phyloP scores from a whole-genome alignment of 2,797 vertebrate species.

The Mormyrus hasselquistii region DNA sequence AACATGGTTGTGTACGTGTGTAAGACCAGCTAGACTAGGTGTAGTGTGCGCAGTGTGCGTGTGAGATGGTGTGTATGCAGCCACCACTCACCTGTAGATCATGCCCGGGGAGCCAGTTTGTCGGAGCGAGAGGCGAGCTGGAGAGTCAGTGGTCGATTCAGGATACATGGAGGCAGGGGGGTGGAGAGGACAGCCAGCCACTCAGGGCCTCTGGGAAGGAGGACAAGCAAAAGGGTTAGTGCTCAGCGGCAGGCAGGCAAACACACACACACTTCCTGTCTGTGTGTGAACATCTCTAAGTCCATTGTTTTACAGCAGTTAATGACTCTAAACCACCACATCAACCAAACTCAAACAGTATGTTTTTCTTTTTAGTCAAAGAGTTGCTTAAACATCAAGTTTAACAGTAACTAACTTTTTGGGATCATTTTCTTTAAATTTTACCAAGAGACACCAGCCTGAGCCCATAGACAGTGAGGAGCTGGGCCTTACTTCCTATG shows the following conservation, averaged over 20 bases:
- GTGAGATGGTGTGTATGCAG: background rate
- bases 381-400: background rate
- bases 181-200: conserved; percentile 65
- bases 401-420: background rate
- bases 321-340: background rate
- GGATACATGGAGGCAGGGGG: conserved; percentile 90
- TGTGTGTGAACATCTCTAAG: background rate
- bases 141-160: conserved; percentile 96
- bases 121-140: conserved; percentile 88
- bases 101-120: conserved; percentile 95
- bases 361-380: background rate
- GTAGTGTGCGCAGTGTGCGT: background rate
- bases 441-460: background rate
- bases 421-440: background rate
- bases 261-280: background rate
- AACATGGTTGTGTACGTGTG: background rate
- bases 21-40: background rate
- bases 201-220: conserved; percentile 39
- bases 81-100: conserved; percentile 86
- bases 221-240: background rate
- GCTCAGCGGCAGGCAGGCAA: background rate
- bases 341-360: background rate
- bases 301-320: background rate
- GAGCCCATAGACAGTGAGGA: background rate
- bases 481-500: background rate